A percentile compares a stretch with the other conserved stretches of the same genome.
phyloP scores from a whole-genome alignment of 2,797 vertebrate species.

The Oophaga sylvatica region DNA sequence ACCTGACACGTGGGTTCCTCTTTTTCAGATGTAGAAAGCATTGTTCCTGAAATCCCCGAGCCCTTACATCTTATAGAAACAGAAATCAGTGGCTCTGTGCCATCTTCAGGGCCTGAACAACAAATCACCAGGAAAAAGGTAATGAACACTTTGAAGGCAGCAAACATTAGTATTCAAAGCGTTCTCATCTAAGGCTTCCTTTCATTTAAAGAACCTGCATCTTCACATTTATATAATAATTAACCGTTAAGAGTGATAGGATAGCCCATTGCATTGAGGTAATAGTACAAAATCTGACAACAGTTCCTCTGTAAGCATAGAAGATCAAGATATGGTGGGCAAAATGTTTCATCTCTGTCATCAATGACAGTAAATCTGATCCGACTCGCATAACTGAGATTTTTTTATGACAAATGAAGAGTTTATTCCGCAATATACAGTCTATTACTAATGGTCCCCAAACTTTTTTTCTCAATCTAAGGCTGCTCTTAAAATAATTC shows the following conservation, averaged over 20 bases:
- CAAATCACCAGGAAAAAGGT: constrained; percentile 76
- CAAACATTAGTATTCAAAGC: neutral
- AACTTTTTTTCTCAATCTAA: too few relatives aligned
- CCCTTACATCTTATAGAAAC: neutral
- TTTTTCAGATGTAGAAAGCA: constrained; percentile 9
- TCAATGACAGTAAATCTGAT: neutral
- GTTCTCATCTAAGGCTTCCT: neutral
- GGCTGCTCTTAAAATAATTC: too few relatives aligned
- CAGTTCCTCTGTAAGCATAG: neutral
- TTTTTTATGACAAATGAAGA: neutral
- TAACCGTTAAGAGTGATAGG: neutral
- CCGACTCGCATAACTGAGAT: neutral
- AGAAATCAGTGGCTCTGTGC: constrained; percentile 61
- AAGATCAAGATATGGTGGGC: neutral
- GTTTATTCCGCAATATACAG: neutral
- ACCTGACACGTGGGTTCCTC: neutral
- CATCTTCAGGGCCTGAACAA: constrained; percentile 64
- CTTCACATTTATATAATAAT: constrained; percentile 8
- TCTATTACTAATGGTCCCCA: neutral
- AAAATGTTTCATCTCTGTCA: neutral
- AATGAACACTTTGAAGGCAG: constrained; percentile 37
- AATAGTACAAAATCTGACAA: neutral
- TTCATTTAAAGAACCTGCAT: neutral
- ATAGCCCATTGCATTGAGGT: neutral
- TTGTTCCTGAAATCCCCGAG: constrained; percentile 17